A percentile compares a stretch with the other conserved stretches of the same genome.
Conservation (phyloP, 2,797 vertebrate genomes). For the Myiotriccus ornatus region DNA sequence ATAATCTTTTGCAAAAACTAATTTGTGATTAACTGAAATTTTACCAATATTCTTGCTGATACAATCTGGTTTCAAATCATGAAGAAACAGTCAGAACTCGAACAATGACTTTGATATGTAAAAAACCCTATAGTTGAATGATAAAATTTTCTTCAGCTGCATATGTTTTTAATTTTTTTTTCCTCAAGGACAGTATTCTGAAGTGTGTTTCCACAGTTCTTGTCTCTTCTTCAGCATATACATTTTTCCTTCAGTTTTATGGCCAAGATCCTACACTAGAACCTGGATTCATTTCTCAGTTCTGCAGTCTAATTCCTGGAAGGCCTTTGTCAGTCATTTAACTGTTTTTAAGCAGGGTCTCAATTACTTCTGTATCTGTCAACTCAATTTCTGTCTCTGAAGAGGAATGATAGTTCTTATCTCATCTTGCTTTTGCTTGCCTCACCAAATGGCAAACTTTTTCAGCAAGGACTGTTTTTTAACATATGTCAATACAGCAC, state of each 20-base stretch:
- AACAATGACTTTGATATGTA: neutral
- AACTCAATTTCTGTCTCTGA: neutral
- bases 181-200: neutral
- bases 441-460: neutral
- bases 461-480: neutral
- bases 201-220: neutral
- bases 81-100: neutral
- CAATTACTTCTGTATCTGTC: neutral
- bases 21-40: neutral
- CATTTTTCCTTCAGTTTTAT: neutral
- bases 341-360: neutral
- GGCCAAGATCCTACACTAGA: neutral
- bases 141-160: neutral
- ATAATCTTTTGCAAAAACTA: neutral
- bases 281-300: neutral
- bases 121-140: neutral
- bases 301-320: neutral
- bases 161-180: neutral
- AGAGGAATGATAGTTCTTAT: neutral
- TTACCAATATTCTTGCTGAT: neutral
- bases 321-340: neutral
- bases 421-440: neutral
- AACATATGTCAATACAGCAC: neutral
- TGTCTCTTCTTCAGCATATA: neutral
- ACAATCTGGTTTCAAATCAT: neutral